Evolutionary conservation across 1,140 invertebrate genomes (phyloP).

Genomic region (Hirudo medicinalis): DNA sequence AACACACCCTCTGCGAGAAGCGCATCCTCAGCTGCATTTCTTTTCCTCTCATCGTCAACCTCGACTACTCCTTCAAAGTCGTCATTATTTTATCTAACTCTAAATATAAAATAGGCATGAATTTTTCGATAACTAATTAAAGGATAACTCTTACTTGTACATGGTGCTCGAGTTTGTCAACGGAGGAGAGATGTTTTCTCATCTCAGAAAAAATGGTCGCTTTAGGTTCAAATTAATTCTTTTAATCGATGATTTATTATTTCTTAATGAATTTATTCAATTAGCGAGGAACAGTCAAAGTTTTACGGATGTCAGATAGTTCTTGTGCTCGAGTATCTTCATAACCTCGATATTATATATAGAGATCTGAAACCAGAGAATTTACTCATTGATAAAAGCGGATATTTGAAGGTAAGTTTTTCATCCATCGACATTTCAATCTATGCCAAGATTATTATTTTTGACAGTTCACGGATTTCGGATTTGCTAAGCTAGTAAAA

Average conservation of each 20-base stretch:
- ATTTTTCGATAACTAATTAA: slow-evolving; percentile 50
- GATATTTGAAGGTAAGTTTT: slow-evolving; percentile 73
- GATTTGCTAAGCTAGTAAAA: slow-evolving; percentile 96
- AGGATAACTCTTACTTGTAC: slow-evolving; percentile 96
- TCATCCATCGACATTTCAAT: background rate
- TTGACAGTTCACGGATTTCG: slow-evolving; percentile 80
- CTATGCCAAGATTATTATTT: background rate
- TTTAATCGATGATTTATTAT: background rate
- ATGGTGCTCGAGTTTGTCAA: slow-evolving; percentile 97
- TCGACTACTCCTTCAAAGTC: slow-evolving; percentile 43
- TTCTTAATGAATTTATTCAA: background rate
- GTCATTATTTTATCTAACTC: background rate
- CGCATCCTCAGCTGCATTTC: slow-evolving; percentile 83
- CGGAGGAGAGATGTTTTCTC: slow-evolving; percentile 96
- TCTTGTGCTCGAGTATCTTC: slow-evolving; percentile 96
- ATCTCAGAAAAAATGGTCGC: slow-evolving; percentile 69
- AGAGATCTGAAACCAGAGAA: slow-evolving; percentile 98
- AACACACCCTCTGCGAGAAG: slow-evolving; percentile 88
- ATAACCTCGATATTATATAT: slow-evolving; percentile 97
- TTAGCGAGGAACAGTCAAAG: slow-evolving; percentile 83
- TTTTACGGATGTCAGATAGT: slow-evolving; percentile 99
- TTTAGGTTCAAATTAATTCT: slow-evolving; percentile 24
- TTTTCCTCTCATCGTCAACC: slow-evolving; percentile 82
- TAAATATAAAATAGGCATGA: background rate
- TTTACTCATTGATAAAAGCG: slow-evolving; percentile 89